phyloP scores from a whole-genome alignment of 2,888 invertebrate species.

The Notodonta dromedarius region DNA sequence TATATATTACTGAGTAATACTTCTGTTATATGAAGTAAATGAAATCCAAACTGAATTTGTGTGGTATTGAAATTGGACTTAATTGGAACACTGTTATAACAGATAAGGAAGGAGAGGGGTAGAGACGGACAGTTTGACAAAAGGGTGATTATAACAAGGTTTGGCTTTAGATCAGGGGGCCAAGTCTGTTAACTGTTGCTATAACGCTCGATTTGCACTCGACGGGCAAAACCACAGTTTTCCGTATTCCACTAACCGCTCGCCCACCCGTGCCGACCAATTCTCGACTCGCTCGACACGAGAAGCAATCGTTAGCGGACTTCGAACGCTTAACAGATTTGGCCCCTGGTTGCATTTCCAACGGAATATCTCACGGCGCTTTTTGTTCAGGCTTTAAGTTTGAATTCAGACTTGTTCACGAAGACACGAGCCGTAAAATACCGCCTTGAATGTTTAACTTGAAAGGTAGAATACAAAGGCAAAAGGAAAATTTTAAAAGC shows the following conservation, averaged over 20 bases:
- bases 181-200: no score
- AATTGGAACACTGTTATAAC: slow-evolving; percentile 20
- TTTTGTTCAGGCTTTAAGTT: slow-evolving; percentile 56
- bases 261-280: no score
- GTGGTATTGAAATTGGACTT: slow-evolving; percentile 9
- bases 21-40: no score
- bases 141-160: slow-evolving; percentile 29
- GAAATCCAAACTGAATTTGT: no score
- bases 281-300: no score
- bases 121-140: slow-evolving; percentile 25
- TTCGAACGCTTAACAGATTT: no score
- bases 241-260: no score
- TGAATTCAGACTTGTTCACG: slow-evolving; percentile 55
- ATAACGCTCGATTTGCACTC: no score
- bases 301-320: no score
- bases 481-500: background rate
- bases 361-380: slow-evolving; percentile 33
- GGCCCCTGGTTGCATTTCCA: slow-evolving; percentile 43
- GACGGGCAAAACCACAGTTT: no score
- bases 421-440: slow-evolving; percentile 23
- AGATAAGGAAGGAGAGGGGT: slow-evolving; percentile 25
- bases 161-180: slow-evolving; percentile 31
- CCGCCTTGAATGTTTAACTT: slow-evolving; percentile 24
- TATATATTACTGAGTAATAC: no score
- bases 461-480: background rate